Percentiles rank a stretch among this genome's conserved stretches.
phyloP scores from a whole-genome alignment of 2,797 vertebrate species.

The Discoglossus pictus region DNA sequence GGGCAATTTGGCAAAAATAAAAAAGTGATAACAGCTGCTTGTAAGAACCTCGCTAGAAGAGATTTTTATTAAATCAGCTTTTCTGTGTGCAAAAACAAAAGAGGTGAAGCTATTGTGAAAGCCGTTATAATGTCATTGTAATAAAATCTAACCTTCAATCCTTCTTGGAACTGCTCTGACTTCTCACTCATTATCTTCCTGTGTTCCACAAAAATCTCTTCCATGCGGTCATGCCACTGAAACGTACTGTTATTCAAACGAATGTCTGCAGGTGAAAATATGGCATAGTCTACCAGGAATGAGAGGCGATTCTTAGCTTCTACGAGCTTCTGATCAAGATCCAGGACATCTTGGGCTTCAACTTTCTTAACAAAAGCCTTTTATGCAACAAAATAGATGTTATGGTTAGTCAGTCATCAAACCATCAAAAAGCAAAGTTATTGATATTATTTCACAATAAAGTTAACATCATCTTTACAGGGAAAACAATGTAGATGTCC shows the following conservation, averaged over 20 bases:
- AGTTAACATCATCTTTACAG: too few relatives aligned
- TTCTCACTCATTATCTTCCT: slow-evolving; percentile 74
- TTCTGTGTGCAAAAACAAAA: too few relatives aligned
- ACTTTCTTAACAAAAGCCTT: slow-evolving; percentile 75
- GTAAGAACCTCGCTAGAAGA: too few relatives aligned
- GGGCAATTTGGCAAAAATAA: too few relatives aligned
- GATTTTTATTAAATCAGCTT: too few relatives aligned
- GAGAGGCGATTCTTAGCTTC: slow-evolving; percentile 72
- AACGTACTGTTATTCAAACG: slow-evolving; percentile 73
- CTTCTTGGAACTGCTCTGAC: slow-evolving; percentile 76
- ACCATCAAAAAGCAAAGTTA: too few relatives aligned
- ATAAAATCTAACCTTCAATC: slow-evolving; percentile 80
- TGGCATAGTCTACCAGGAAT: slow-evolving; percentile 76
- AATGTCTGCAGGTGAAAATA: slow-evolving; percentile 73
- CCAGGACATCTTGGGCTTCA: slow-evolving; percentile 70
- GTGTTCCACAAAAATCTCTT: slow-evolving; percentile 80
- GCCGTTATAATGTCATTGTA: too few relatives aligned
- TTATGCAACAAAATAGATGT: slow-evolving; percentile 18
- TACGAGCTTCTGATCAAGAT: slow-evolving; percentile 70
- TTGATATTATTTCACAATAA: too few relatives aligned
- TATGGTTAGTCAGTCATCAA: too few relatives aligned
- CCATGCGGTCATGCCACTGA: slow-evolving; percentile 81
- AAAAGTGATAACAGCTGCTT: too few relatives aligned
- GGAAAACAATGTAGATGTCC: too few relatives aligned
- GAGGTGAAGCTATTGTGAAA: too few relatives aligned